These are phyloP conservation scores for Hoplias malabaricus DNA, from an alignment of 2,113 vertebrate species.

Conservation along the genomic window DNA sequence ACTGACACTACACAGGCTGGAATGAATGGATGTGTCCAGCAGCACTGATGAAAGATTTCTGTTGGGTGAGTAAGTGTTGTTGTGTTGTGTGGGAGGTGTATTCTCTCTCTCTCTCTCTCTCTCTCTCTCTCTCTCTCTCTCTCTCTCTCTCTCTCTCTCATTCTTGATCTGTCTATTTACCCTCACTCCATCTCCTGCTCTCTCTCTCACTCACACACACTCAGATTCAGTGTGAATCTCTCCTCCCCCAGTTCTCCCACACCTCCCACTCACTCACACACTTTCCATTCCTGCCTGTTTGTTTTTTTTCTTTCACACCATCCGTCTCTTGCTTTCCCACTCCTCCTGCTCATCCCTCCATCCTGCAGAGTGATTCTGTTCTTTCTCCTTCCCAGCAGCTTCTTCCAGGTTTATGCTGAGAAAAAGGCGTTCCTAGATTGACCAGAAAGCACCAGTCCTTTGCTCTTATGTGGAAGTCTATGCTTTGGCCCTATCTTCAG, in stretches of 20 bases:
- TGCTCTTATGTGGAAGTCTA: conserved; percentile 2
- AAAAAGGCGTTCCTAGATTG: neutral
- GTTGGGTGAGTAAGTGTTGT: conserved; percentile 33
- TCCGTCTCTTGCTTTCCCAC: neutral
- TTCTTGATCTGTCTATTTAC: too few relatives aligned
- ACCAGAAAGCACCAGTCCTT: neutral
- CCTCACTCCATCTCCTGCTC: neutral
- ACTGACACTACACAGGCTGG: conserved; percentile 23
- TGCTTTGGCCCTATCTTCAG: too few relatives aligned
- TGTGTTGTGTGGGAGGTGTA: conserved; percentile 47
- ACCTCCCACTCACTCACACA: conserved; percentile 51
- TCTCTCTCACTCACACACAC: conserved; percentile 6
- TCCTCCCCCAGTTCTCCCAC: conserved; percentile 43
- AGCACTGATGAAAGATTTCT: conserved; percentile 43
- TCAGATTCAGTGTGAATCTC: conserved; percentile 42
- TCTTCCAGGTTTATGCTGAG: neutral
- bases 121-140: conserved; percentile 11
- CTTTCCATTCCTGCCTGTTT: conserved; percentile 35
- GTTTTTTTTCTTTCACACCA: conserved; percentile 29
- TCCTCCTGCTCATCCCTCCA: conserved; percentile 35
- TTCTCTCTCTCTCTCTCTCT: neutral
- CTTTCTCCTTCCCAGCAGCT: neutral
- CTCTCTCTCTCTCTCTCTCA: neutral
- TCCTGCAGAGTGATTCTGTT: neutral
- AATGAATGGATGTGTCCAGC: conserved; percentile 30